Conservation (phyloP, 2,888 invertebrate genomes). For the Formica aserva region DNA sequence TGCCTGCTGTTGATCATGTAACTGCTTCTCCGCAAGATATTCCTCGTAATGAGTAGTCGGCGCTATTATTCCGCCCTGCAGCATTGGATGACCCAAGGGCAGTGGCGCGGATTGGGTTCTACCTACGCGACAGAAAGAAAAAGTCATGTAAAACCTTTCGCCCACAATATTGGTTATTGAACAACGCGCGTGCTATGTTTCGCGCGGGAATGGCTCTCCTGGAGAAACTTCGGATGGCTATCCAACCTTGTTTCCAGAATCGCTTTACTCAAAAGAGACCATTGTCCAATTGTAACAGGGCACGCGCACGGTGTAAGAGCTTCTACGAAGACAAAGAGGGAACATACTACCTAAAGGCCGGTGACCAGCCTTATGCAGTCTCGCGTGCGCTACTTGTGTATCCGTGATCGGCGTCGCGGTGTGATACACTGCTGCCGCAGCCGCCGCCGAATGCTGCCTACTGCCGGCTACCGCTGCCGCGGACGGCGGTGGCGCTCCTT, state of each 20-base stretch:
- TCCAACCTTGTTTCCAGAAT: neutral
- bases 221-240: neutral
- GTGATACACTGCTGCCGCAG: constrained; percentile 76
- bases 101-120: constrained; percentile 98
- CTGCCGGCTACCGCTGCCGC: constrained; percentile 69
- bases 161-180: neutral
- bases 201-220: constrained; percentile 20
- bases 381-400: constrained; percentile 89
- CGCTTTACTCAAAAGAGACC: constrained; percentile 2
- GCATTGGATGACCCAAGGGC: constrained; percentile 95
- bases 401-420: constrained; percentile 88
- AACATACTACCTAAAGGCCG: constrained; percentile 86
- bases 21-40: constrained; percentile 87
- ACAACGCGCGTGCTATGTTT: constrained; percentile 52
- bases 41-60: constrained; percentile 87
- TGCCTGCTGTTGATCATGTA: constrained; percentile 86
- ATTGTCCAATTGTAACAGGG: constrained; percentile 59
- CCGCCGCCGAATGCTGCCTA: constrained; percentile 78
- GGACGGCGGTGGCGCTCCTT: constrained; percentile 78
- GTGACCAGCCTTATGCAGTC: constrained; percentile 91
- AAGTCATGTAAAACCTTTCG: neutral
- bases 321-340: constrained; percentile 67
- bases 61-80: constrained; percentile 87
- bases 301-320: constrained; percentile 42
- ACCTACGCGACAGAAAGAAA: constrained; percentile 85